Base-by-base conservation (phyloP, 2,888 invertebrate species). In the Chironomus riparius region DNA sequence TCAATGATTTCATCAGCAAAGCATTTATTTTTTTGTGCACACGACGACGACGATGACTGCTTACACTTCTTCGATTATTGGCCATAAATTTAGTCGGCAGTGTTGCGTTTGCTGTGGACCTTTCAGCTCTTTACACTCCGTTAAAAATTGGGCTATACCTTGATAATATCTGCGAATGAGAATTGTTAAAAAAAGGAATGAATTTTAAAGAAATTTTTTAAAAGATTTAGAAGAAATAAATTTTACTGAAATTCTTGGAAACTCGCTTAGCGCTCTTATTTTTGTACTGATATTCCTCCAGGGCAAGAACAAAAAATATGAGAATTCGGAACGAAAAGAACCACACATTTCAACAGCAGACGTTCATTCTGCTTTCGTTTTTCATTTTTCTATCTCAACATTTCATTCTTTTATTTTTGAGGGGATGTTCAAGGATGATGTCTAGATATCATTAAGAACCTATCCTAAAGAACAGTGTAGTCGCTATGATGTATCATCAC, bases 71-170 rank as follows among this genome's bases (percentile, higher is more conserved):
- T 82, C 80, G 61, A 82, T 81, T 79, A 83, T 82, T 77, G 82
- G 80, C 84, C 84, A 84, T 6, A 83, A 80, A 77, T 83, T 83
- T 76, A 82, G 82, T 78, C 82, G 84, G 77, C 81, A 82, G 13
- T 83, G 83, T 73, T 83, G 81, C 73, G 82, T 83, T 69, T 82
- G 82, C 69, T 83, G 79, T 68, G 81, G 80, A 13, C 80, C 77
- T 61, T 79, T 80, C 76, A 80, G 80, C 77, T 81, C 80, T 77
- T 82, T 81, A 77, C 84, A 81, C 78, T 83, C 82, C 56, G 79
- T 78, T 48, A 84, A 78, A 78, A 84, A 84, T 70, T 79, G 79
- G 38, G 80, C 81, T 47, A 84, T 80, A 15, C 82, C 82, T 76
- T 83, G 82, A 77, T 84, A 84, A 77, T 84, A 84, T 5, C 84